Conservation (phyloP, 2,113 vertebrate species). For the Nycticorax nycticorax region DNA sequence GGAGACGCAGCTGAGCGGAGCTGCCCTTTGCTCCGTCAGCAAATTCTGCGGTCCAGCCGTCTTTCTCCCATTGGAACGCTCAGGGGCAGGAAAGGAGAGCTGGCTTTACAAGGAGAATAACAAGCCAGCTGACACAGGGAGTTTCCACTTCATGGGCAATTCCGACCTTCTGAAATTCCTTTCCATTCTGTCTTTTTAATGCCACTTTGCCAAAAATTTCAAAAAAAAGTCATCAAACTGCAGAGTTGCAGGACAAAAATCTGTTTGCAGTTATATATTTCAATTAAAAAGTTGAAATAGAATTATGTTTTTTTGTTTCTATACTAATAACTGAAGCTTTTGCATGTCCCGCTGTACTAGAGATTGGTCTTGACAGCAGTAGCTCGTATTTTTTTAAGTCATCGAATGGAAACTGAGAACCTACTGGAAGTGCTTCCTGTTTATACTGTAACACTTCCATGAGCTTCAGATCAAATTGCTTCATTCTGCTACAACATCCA, state of each 20-base stretch:
- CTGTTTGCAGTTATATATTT: not conserved
- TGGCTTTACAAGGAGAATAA: not conserved
- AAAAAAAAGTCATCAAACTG: not conserved
- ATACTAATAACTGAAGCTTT: not conserved
- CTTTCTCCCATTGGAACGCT: not conserved
- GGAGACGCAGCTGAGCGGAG: rapidly evolving
- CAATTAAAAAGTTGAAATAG: not conserved
- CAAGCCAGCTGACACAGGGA: not conserved
- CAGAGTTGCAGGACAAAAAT: not conserved
- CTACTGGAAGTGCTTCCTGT: not conserved
- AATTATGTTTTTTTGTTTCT: not conserved
- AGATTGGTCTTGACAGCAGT: not conserved
- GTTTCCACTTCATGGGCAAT: not conserved
- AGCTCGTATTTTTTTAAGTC: not conserved
- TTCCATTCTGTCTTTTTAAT: not conserved
- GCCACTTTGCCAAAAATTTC: not conserved
- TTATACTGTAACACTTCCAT: not conserved
- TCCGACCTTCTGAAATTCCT: not conserved
- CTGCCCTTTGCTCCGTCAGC: not conserved
- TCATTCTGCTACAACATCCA: not conserved
- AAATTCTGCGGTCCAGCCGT: not conserved
- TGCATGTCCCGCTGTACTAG: not conserved
- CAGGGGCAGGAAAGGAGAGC: not conserved
- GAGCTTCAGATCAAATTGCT: not conserved
- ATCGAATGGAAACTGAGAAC: not conserved